Conservation (phyloP, 2,888 invertebrate genomes). For the Eueremaeus valkanovi region DNA sequence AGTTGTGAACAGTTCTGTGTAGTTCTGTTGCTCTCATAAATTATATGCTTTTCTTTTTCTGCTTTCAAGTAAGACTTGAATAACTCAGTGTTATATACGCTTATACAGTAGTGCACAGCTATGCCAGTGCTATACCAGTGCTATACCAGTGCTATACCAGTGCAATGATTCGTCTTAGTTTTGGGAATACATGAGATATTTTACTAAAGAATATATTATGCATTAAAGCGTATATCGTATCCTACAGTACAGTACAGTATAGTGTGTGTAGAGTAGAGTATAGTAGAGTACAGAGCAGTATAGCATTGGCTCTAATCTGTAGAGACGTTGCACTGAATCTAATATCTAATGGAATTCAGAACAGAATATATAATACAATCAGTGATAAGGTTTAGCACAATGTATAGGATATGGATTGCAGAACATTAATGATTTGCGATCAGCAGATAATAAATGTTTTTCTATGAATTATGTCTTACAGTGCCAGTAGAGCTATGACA, state of each 20-base stretch:
- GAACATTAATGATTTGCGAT: constrained; percentile 39
- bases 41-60: constrained; percentile 30
- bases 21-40: constrained; percentile 12
- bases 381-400: constrained; percentile 6
- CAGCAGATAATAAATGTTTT: constrained; percentile 39
- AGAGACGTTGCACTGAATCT: constrained; percentile 20
- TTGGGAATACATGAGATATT: constrained; percentile 17
- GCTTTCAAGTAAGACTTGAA: constrained; percentile 23
- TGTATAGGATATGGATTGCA: constrained; percentile 23
- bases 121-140: no score
- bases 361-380: constrained; percentile 25
- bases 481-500: no score
- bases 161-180: constrained; percentile 20
- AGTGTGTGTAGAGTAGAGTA: no score
- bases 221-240: constrained; percentile 22
- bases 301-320: background rate
- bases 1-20: background rate
- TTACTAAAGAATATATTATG: constrained; percentile 20
- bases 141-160: no score
- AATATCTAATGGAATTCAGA: constrained; percentile 32
- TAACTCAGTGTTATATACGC: background rate
- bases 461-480: constrained; percentile 36
- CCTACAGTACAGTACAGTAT: no score
- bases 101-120: no score
- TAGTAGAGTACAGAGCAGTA: no score